phyloP scores from a whole-genome alignment of 2,888 invertebrate genomes.

The Brachynemurus nebulosus region DNA sequence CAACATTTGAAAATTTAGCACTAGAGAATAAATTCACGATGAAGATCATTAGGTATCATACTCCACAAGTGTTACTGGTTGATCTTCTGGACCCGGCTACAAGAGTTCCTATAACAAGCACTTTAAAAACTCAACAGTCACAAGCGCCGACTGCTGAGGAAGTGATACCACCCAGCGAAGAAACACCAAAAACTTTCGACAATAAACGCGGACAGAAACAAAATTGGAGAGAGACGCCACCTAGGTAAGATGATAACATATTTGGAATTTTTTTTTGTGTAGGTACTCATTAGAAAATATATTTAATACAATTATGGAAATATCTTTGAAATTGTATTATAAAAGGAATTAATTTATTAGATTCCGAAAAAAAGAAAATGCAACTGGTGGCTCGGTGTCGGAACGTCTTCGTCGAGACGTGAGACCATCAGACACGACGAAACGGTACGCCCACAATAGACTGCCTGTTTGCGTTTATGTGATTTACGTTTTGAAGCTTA shows the following conservation, averaged over 20 bases:
- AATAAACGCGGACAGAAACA: not conserved
- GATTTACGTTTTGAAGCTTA: too few relatives aligned
- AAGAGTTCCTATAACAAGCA: not conserved
- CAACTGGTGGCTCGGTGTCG: not conserved
- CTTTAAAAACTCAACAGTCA: not conserved
- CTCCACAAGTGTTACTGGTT: slow-evolving; percentile 41
- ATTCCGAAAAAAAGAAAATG: not conserved
- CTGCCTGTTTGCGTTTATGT: too few relatives aligned
- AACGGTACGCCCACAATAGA: not conserved
- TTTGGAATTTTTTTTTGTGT: too few relatives aligned
- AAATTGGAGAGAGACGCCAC: not conserved
- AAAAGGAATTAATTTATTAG: not conserved
- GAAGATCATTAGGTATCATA: slow-evolving; percentile 38
- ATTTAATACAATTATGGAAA: too few relatives aligned
- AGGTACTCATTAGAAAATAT: too few relatives aligned
- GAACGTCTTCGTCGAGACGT: not conserved
- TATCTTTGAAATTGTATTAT: not conserved
- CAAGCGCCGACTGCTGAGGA: not conserved
- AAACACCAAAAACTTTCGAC: not conserved
- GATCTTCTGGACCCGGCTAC: slow-evolving; percentile 39
- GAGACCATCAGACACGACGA: not conserved
- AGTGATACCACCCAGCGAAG: too few relatives aligned
- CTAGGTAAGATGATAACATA: too few relatives aligned
- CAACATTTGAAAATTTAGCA: slow-evolving; percentile 52
- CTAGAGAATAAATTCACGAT: slow-evolving; percentile 48